These are phyloP conservation scores for Ceyx margarethae DNA, from an alignment of 2,113 vertebrate species.

Conservation along the genomic window DNA sequence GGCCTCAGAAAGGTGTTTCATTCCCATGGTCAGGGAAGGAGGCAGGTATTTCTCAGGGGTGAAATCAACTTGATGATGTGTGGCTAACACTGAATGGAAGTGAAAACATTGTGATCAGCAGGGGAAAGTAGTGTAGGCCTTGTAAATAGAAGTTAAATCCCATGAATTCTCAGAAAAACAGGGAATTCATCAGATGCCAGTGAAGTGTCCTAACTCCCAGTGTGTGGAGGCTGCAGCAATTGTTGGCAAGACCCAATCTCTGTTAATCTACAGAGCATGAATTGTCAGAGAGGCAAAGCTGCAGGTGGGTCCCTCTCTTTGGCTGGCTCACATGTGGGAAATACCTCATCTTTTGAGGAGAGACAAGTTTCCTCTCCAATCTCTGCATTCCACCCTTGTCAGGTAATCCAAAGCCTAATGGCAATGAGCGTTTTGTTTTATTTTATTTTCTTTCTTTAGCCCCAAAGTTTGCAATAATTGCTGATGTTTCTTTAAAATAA, in stretches of 20 bases:
- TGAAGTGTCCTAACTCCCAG: background rate
- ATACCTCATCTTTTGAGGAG: background rate
- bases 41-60: background rate
- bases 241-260: background rate
- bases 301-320: background rate
- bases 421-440: constrained; percentile 45
- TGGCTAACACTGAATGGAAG: background rate
- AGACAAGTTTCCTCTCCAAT: background rate
- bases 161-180: background rate
- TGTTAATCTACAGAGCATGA: background rate
- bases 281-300: background rate
- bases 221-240: background rate
- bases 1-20: background rate
- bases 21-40: background rate
- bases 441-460: background rate
- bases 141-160: background rate
- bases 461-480: constrained; percentile 45
- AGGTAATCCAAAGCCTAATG: constrained; percentile 33
- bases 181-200: background rate
- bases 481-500: constrained; percentile 46
- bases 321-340: background rate
- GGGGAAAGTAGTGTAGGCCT: background rate
- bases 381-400: background rate
- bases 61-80: background rate
- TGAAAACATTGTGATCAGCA: background rate